phyloP scores from a whole-genome alignment of 2,113 vertebrate species.

The zebrafish (Danio rerio) region GRCz12tu NC_133188.1:36436501-36437000 shows the following conservation, averaged over 20 bases:
- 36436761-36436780: conserved; percentile 1
- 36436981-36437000: background rate
- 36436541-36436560: background rate
- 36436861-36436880: background rate
- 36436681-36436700: conserved; percentile 13
- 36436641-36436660: too few species aligned
- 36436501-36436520: conserved; percentile 33
- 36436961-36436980: conserved; percentile 27
- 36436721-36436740: background rate
- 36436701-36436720: background rate
- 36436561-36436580: background rate
- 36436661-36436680: background rate
- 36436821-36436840: background rate
- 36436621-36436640: background rate
- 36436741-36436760: conserved; percentile 18
- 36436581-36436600: too few species aligned
- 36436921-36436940: conserved; percentile 28
- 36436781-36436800: conserved; percentile 24
- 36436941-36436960: conserved; percentile 38
- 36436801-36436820: background rate
- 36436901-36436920: conserved; percentile 20
- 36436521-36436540: background rate
- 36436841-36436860: background rate
- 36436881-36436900: conserved; percentile 18
- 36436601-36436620: background rate